These are phyloP conservation scores for Eilema sororculum DNA, from an alignment of 2,888 invertebrate species.

Conservation along the genomic window DNA sequence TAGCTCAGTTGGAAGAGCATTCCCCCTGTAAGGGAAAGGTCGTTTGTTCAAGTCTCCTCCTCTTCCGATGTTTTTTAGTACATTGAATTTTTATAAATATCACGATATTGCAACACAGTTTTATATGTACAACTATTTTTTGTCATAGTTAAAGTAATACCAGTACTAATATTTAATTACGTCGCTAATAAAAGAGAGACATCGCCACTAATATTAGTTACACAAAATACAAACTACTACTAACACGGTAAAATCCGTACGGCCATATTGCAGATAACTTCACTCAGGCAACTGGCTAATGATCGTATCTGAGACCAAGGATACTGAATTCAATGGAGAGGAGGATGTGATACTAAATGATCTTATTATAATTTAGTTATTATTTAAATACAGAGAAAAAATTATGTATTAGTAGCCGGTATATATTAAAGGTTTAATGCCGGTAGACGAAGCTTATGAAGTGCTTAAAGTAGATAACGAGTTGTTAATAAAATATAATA, in stretches of 20 bases:
- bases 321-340: constrained; percentile 26
- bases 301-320: constrained; percentile 48
- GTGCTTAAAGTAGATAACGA: too few relatives aligned
- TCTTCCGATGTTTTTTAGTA: too few relatives aligned
- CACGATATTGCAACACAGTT: background rate
- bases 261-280: constrained; percentile 52
- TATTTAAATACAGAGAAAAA: too few relatives aligned
- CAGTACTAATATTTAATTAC: background rate
- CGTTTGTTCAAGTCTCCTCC: too few relatives aligned
- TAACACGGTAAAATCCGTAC: background rate
- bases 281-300: constrained; percentile 69
- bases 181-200: too few relatives aligned
- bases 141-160: too few relatives aligned
- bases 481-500: too few relatives aligned
- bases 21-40: too few relatives aligned
- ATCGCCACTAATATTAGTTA: background rate
- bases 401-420: too few relatives aligned
- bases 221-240: background rate
- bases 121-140: background rate
- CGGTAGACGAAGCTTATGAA: too few relatives aligned
- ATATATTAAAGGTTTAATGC: too few relatives aligned
- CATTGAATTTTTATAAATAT: constrained; percentile 21
- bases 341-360: background rate
- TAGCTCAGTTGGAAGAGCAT: too few relatives aligned
- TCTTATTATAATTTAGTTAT: background rate